Conservation (phyloP, 1,140 invertebrate genomes). For the Harlomillsia oculata region DNA sequence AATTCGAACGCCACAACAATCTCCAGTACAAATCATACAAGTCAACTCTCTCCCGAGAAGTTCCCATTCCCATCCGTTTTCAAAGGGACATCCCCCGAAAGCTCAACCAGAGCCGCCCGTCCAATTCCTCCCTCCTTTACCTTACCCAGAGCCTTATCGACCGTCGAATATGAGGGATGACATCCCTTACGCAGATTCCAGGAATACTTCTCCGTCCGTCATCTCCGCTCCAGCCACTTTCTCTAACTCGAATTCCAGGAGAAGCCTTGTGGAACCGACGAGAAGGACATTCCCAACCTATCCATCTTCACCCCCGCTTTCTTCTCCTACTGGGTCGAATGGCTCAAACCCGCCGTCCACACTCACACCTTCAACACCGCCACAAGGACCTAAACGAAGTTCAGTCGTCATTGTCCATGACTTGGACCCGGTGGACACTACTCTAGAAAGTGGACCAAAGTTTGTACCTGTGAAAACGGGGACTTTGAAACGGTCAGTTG, state of each 20-base stretch:
- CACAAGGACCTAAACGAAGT: constrained; percentile 2
- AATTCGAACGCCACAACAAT: not conserved
- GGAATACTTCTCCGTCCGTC: constrained; percentile 29
- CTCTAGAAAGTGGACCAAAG: constrained; percentile 20
- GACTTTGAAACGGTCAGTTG: constrained; percentile 31
- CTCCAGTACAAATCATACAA: constrained; percentile 12
- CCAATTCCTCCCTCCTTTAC: constrained; percentile 19
- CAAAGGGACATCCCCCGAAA: too few relatives aligned
- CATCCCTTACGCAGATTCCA: constrained; percentile 33
- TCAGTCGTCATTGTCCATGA: constrained; percentile 31
- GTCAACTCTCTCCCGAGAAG: constrained; percentile 21
- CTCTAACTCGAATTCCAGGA: too few relatives aligned
- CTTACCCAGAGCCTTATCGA: constrained; percentile 26
- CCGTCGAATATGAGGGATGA: constrained; percentile 15
- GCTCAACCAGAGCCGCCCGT: constrained; percentile 5
- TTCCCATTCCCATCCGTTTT: too few relatives aligned
- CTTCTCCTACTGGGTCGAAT: not conserved
- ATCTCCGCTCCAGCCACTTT: constrained; percentile 15
- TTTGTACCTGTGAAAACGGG: constrained; percentile 29
- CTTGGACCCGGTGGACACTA: constrained; percentile 25
- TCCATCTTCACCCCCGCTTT: not conserved
- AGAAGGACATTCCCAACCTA: not conserved
- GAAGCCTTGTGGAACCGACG: not conserved
- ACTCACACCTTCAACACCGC: not conserved
- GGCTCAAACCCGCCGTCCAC: constrained; percentile 1